Base-by-base conservation (phyloP, 1,140 invertebrate species). In the Melitaea cinxia region DNA sequence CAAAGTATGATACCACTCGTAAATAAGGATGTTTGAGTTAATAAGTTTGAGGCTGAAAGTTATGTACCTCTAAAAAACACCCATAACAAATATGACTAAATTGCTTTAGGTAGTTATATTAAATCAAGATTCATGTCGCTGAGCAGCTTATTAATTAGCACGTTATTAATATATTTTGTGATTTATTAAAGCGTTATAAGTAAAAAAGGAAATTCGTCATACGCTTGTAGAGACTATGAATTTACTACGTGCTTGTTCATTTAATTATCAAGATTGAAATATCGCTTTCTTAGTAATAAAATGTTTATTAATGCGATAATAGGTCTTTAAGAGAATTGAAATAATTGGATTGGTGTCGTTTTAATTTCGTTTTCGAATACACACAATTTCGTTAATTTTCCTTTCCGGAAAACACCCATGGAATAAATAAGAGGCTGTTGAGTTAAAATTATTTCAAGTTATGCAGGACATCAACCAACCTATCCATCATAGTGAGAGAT, bases 371-470 rank as follows among this genome's bases (percentile, higher is more conserved):
- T 42, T 42, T 10, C 26, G 21, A 56, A 15, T 56, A 42, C 19
- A 0, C n/a, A 47, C 35, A 42, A 42, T 28, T 23, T 17, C 1
- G 19, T 47, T 47, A 56, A 17, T 45, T 57, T 42, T 55, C 2
- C 37, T 33, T 55, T 39, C 35, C 23, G 37, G n/a, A 57, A 28
- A 57, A 57, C 30, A 6, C 23, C 35, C n/a, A 57, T 30, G 45
- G 14, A 21, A 24, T 42, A 23, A 14, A 42, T 42, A 56, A 26
- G 35, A 56, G 35, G 35, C 33, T 58, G 17, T 24, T 58, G 42
- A 58, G 24, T 58, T 33, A 58, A n/a, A 58, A 58, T 58, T 58
- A 58, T 47, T 33, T 58, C 56, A 33, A 15, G 56, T 49, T 42
- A 58, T 58, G 56, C 42, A 58, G n/a, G n/a, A n/a, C n/a, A n/a